Conservation (phyloP, 2,797 vertebrate species). For the Allobates femoralis region DNA sequence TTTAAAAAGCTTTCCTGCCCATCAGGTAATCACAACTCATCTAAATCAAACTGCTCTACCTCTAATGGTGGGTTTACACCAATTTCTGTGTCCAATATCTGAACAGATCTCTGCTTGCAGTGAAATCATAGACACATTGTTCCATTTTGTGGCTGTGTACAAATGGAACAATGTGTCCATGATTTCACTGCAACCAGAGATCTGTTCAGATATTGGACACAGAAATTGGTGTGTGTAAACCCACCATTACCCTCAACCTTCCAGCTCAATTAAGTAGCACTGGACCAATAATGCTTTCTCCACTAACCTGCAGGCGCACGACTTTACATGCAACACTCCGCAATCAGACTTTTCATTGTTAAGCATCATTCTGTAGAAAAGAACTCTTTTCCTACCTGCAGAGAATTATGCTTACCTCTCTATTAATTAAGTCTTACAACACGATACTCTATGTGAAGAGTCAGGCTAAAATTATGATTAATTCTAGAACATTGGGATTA, state of each 20-base stretch:
- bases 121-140: no score
- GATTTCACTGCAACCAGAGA: no score
- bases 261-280: constrained; percentile 16
- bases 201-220: no score
- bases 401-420: background rate
- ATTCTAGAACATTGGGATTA: background rate
- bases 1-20: constrained; percentile 36
- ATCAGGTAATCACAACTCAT: constrained; percentile 42
- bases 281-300: background rate
- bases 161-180: no score
- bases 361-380: background rate
- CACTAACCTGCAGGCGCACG: background rate
- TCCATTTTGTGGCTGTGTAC: no score
- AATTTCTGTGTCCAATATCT: no score
- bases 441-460: background rate
- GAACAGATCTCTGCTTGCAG: no score
- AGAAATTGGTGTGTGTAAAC: no score
- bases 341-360: no score
- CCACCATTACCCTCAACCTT: constrained; percentile 16
- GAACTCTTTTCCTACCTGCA: background rate
- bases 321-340: background rate
- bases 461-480: background rate
- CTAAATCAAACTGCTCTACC: constrained; percentile 12
- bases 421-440: background rate
- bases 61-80: no score